phyloP scores from a whole-genome alignment of 2,888 invertebrate species.

The Drosophila birchii region DNA sequence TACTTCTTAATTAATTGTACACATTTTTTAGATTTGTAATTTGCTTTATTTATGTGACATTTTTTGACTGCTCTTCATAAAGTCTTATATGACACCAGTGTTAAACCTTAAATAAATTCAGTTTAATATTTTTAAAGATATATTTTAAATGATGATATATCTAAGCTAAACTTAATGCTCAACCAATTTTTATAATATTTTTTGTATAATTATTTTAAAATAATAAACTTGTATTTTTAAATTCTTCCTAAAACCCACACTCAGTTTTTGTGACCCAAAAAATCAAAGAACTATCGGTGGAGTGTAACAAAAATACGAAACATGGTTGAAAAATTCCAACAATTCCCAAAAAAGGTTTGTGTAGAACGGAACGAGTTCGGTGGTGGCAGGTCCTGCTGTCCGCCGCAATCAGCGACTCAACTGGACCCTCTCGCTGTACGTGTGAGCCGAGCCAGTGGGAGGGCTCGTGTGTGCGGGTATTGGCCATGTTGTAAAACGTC shows the following conservation, averaged over 20 bases:
- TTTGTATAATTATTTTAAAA: no score
- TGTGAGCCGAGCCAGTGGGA: conserved; percentile 17
- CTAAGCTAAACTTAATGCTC: no score
- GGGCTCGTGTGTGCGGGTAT: conserved; percentile 40
- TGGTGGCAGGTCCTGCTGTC: conserved; percentile 30
- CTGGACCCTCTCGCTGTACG: conserved; percentile 32
- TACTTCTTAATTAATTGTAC: no score
- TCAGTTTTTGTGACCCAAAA: neutral
- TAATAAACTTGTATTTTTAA: neutral
- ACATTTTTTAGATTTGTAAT: no score
- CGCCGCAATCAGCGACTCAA: conserved; percentile 53
- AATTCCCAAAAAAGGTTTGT: conserved; percentile 69
- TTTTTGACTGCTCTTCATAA: neutral
- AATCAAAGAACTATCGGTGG: neutral
- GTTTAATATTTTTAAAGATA: no score
- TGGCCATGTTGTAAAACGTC: conserved; percentile 75
- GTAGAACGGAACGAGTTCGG: conserved; percentile 6
- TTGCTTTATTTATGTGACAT: neutral
- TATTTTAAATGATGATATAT: no score
- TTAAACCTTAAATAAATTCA: no score
- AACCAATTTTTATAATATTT: no score
- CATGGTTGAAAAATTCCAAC: conserved; percentile 78
- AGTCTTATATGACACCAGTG: no score
- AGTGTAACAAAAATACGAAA: conserved; percentile 42
- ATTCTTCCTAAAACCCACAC: neutral